A percentile compares a stretch with the other conserved stretches of the same genome.
Evolutionary conservation across 2,113 vertebrate species (phyloP).

Genomic region (Varanus komodoensis): DNA sequence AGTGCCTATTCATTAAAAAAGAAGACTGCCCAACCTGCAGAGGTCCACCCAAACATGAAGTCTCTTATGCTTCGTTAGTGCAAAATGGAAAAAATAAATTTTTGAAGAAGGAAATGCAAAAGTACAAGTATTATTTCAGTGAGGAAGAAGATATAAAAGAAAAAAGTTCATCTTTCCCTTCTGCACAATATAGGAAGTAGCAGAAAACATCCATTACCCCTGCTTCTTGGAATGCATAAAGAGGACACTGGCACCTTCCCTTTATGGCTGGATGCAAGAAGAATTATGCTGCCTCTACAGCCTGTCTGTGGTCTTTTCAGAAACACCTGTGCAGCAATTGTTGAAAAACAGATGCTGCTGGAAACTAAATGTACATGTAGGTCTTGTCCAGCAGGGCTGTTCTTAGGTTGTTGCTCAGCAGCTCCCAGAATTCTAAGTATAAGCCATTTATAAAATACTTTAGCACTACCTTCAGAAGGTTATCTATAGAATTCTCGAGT

Average conservation of each 20-base stretch:
- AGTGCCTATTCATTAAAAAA: too few species aligned
- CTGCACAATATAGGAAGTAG: not conserved
- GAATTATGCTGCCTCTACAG: not conserved
- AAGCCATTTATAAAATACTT: slow-evolving; percentile 35
- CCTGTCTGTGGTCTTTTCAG: not conserved
- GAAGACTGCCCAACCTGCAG: not conserved
- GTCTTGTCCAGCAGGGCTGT: not conserved
- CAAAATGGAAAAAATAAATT: not conserved
- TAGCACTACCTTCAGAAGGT: slow-evolving; percentile 52
- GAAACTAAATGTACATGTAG: too few species aligned
- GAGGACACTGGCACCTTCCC: not conserved
- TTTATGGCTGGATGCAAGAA: not conserved
- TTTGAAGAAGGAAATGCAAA: not conserved
- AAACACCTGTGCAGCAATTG: not conserved
- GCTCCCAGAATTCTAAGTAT: slow-evolving; percentile 27
- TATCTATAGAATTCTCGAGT: slow-evolving; percentile 36
- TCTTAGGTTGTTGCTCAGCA: not conserved
- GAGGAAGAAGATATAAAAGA: not conserved
- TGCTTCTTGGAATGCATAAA: not conserved
- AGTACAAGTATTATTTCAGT: not conserved
- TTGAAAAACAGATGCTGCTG: not conserved
- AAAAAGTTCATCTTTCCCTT: not conserved
- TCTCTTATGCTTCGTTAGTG: not conserved
- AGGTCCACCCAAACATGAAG: not conserved
- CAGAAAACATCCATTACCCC: not conserved